Base-by-base conservation (phyloP, 2,113 vertebrate species). In the Pogonocichla stellata region DNA sequence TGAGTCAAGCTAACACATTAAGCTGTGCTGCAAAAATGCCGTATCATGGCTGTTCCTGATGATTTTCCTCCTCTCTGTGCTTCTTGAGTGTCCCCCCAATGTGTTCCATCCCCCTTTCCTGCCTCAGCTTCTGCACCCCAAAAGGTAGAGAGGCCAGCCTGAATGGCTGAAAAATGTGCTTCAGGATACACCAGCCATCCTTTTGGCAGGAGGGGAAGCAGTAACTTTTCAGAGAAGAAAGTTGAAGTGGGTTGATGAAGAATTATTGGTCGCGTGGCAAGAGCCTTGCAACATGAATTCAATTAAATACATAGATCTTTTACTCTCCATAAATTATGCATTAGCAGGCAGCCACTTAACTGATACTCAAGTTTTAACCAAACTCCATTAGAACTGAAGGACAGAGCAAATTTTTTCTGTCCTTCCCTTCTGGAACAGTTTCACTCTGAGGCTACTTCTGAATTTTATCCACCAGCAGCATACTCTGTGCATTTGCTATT, bases 261-360 rank as follows among this genome's bases (percentile, higher is more conserved):
- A 93, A 80, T 91, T 94, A 87, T n/a, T 53, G 36, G 74, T 62
- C 3, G 5, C 5, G 36, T n/a, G 60, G 57, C 19, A 79, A 91
- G 9, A 69, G 28, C 36, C 14, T 80, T 79, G 40, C 61, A 94
- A 84, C 48, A 29, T 80, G 28, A 64, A 81, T 84, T 86, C 5
- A 8, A 74, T 92, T 91, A 92, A 77, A 56, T 40, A 22, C 3
- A 78, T 14, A 86, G 77, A 42, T 71, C 51, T 89, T 94, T 86
- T 87, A 58, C 56, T 58, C 20, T 54, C 34, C 34, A 66, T 87
- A 96, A 92, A 91, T 92, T 89, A 89, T 83, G 17, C 31, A 65
- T 88, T 73, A 78, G 56, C 51, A 62, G 33, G 29, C 56, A 80
- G 69, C 26, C 75, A 74, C 47, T 94, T 91, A 80, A 92, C 34